These are phyloP conservation scores for Drosophila atripex DNA, from an alignment of 2,888 invertebrate genomes.

Conservation along the genomic window DNA sequence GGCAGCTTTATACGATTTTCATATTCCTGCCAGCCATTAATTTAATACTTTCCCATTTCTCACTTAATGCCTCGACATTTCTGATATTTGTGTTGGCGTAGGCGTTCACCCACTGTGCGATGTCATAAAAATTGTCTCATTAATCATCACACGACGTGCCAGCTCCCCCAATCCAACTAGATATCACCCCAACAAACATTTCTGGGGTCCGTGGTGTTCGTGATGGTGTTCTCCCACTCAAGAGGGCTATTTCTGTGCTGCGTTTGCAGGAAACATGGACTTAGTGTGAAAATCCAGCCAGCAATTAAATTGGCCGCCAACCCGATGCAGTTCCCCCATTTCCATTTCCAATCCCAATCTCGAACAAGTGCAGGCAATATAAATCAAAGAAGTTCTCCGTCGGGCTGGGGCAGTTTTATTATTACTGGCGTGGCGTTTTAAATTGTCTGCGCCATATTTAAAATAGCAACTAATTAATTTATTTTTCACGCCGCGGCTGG, in stretches of 20 bases:
- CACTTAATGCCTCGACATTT: constrained; percentile 25
- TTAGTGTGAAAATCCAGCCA: constrained; percentile 69
- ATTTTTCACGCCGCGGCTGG: constrained; percentile 60
- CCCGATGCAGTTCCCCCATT: constrained; percentile 10
- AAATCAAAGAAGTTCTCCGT: constrained; percentile 61
- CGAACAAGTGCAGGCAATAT: constrained; percentile 67
- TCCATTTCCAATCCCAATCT: constrained; percentile 5
- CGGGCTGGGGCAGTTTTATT: constrained; percentile 41
- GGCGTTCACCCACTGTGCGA: constrained; percentile 53
- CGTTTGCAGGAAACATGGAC: constrained; percentile 69
- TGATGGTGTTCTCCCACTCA: constrained; percentile 13
- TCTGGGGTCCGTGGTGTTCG: constrained; percentile 13
- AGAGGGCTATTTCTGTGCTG: constrained; percentile 46
- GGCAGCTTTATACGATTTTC: not conserved
- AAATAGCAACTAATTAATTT: constrained; percentile 75
- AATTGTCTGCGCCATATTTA: constrained; percentile 74
- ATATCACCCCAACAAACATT: not conserved
- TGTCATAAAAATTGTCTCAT: constrained; percentile 78
- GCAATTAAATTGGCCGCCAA: constrained; percentile 69
- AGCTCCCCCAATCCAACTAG: not conserved
- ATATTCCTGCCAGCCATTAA: constrained; percentile 9
- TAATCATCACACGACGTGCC: constrained; percentile 75
- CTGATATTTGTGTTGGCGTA: constrained; percentile 17
- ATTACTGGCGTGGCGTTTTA: constrained; percentile 54
- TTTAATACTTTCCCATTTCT: constrained; percentile 24